Evolutionary conservation across 1,140 invertebrate genomes (phyloP).

Genomic region (Condylostylus longicornis): DNA sequence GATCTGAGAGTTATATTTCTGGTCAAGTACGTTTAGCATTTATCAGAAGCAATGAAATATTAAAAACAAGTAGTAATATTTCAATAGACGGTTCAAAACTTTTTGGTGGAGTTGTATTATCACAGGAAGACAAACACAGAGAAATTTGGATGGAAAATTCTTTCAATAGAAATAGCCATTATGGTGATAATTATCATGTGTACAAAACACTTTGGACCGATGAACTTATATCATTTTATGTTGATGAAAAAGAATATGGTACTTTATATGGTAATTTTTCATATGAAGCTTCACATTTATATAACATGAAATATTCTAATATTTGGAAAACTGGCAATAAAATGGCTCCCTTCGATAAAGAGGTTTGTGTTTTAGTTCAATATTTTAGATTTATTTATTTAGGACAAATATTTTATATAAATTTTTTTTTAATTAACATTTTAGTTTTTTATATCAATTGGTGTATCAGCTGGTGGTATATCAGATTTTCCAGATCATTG

Average conservation of each 20-base stretch:
- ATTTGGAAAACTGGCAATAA: conserved; percentile 26
- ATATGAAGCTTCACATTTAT: conserved; percentile 12
- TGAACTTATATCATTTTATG: conserved; percentile 31
- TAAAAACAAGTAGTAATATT: conserved; percentile 15
- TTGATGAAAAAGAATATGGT: conserved; percentile 39
- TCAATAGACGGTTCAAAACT: conserved; percentile 11
- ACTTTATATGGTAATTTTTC: conserved; percentile 27
- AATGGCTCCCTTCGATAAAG: conserved; percentile 52
- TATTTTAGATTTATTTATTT: too few species aligned
- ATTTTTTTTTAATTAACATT: too few species aligned
- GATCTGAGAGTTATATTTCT: conserved; percentile 35
- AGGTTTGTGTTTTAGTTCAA: too few species aligned
- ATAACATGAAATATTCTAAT: conserved; percentile 9
- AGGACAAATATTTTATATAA: too few species aligned
- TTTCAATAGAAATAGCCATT: too few species aligned
- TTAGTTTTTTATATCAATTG: conserved; percentile 60
- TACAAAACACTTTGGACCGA: conserved; percentile 43
- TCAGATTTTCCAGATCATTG: conserved; percentile 51
- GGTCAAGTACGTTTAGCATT: conserved; percentile 36
- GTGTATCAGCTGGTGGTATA: conserved; percentile 54
- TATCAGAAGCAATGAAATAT: conserved; percentile 31
- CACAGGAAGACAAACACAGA: not conserved
- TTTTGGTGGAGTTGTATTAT: conserved; percentile 7
- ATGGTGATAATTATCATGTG: conserved; percentile 41
- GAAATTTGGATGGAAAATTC: not conserved